Evolutionary conservation across 2,888 invertebrate species (phyloP).

Genomic region (Xiphydria camelus): DNA sequence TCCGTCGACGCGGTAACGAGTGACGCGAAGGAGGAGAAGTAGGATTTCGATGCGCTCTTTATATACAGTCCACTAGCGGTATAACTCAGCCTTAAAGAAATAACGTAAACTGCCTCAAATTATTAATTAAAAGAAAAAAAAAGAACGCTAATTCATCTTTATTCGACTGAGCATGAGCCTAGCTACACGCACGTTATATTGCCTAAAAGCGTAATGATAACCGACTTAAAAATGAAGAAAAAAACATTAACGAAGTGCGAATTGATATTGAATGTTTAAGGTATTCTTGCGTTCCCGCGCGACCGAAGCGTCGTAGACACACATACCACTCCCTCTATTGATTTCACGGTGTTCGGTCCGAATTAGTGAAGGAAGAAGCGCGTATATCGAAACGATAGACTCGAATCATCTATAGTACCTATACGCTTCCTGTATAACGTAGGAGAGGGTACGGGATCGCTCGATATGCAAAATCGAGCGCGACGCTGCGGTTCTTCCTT

Average conservation of each 20-base stretch:
- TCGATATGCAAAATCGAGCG: neutral
- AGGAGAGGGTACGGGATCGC: neutral
- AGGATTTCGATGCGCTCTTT: constrained; percentile 8
- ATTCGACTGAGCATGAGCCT: constrained; percentile 30
- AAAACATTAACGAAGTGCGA: no score
- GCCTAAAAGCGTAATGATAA: no score
- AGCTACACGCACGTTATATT: neutral
- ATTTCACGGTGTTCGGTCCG: neutral
- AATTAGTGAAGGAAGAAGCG: neutral
- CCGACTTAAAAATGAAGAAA: no score
- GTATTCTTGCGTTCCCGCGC: no score
- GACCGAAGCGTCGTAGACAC: no score
- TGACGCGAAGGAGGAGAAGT: no score
- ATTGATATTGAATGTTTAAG: no score
- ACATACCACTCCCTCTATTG: no score
- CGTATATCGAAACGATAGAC: neutral
- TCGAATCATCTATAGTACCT: neutral
- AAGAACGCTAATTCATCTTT: constrained; percentile 35
- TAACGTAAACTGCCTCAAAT: constrained; percentile 40
- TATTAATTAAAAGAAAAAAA: constrained; percentile 30
- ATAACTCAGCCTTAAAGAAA: constrained; percentile 37
- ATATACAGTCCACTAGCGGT: constrained; percentile 34
- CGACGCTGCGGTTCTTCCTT: no score
- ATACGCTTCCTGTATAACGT: neutral
- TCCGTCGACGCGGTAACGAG: no score